Conservation (phyloP, 2,113 vertebrate genomes). For the Haplochromis burtoni region DNA sequence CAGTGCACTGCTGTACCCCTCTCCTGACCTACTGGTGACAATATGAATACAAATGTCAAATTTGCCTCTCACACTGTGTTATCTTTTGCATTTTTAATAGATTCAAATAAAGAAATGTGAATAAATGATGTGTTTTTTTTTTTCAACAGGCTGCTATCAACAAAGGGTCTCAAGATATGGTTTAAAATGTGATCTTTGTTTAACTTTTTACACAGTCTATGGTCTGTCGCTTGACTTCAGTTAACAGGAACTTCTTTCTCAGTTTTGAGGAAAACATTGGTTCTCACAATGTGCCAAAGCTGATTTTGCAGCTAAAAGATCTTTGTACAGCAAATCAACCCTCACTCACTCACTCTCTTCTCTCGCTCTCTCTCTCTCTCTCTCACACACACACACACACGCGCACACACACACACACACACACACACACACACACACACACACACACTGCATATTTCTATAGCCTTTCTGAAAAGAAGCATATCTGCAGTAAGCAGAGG, state of each 20-base stretch:
- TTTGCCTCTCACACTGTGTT: not conserved
- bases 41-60: not conserved
- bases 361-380: not conserved
- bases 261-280: not conserved
- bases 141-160: not conserved
- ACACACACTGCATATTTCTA: conserved; percentile 12
- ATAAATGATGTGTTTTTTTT: not conserved
- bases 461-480: conserved; percentile 23
- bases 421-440: not conserved
- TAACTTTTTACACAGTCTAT: not conserved
- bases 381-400: not conserved
- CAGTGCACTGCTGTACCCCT: not conserved
- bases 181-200: not conserved
- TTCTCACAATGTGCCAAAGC: not conserved
- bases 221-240: not conserved
- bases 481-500: conserved; percentile 43
- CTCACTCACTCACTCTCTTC: not conserved
- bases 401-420: not conserved
- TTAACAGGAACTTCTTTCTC: not conserved
- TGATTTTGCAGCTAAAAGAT: not conserved
- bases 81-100: not conserved
- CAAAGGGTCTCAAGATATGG: not conserved
- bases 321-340: not conserved
- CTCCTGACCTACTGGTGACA: not conserved
- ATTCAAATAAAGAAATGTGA: not conserved